A percentile compares a stretch with the other conserved stretches of the same genome.
These are phyloP conservation scores for Jacana jacana DNA, from an alignment of 2,113 vertebrate species.

Conservation along the genomic window DNA sequence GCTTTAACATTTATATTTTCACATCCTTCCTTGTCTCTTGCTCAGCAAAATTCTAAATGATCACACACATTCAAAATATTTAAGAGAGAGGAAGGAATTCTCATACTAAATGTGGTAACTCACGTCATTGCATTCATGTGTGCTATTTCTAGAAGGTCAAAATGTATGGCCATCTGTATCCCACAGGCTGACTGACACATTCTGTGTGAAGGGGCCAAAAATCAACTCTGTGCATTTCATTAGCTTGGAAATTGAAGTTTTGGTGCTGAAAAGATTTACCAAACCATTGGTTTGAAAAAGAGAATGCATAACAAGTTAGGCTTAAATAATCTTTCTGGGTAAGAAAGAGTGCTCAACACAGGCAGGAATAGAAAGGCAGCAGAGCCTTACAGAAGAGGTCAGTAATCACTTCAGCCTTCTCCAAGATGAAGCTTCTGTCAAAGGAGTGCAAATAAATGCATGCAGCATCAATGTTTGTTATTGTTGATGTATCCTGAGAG, in stretches of 20 bases:
- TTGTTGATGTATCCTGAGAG: not conserved
- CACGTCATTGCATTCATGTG: not conserved
- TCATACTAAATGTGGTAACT: not conserved
- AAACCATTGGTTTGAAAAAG: not conserved
- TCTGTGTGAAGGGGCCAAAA: not conserved
- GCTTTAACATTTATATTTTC: not conserved
- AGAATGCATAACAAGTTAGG: not conserved
- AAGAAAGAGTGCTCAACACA: not conserved
- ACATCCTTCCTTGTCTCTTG: not conserved
- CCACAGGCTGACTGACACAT: not conserved
- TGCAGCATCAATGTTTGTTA: not conserved
- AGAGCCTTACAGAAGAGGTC: not conserved
- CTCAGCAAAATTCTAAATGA: not conserved
- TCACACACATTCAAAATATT: not conserved
- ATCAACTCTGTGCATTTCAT: not conserved
- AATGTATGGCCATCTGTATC: not conserved
- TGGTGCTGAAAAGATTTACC: not conserved
- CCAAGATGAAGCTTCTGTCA: not conserved
- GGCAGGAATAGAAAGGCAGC: not conserved
- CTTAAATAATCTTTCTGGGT: not conserved
- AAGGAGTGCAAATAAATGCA: not conserved
- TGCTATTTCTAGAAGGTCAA: not conserved
- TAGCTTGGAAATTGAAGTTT: not conserved
- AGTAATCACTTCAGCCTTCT: not conserved
- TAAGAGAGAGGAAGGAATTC: not conserved